Evolutionary conservation across 2,888 invertebrate species (phyloP).

Genomic region (Seira ritae): DNA sequence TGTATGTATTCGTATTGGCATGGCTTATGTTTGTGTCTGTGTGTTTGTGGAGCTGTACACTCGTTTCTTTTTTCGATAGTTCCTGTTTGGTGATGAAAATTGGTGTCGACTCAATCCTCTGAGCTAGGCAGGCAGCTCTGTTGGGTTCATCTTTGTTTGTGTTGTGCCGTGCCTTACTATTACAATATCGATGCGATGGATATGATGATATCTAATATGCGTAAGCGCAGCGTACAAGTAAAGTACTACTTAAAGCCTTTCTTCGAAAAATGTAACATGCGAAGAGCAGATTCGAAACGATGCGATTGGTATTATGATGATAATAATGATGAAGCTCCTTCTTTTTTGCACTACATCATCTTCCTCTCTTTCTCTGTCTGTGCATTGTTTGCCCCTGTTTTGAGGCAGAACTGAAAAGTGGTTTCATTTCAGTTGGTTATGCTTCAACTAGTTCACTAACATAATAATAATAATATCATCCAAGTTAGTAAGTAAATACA

Average conservation of each 20-base stretch:
- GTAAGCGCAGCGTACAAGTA: not conserved
- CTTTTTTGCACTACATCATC: conserved; percentile 5
- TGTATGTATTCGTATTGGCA: not conserved
- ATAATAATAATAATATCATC: not conserved
- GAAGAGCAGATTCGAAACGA: conserved; percentile 1
- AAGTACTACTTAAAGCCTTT: too few relatives aligned
- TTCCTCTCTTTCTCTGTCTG: not conserved
- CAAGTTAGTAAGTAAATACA: too few relatives aligned
- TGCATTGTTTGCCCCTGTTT: conserved; percentile 40
- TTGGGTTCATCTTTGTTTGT: conserved; percentile 14
- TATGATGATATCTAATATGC: not conserved
- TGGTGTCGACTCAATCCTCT: conserved; percentile 57
- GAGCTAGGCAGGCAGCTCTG: not conserved
- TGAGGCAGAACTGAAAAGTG: conserved; percentile 24
- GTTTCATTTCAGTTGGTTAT: conserved; percentile 32
- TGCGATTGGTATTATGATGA: not conserved
- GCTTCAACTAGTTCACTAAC: conserved; percentile 43
- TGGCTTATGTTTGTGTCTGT: not conserved
- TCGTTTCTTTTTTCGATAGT: conserved; percentile 58
- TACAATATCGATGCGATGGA: too few relatives aligned
- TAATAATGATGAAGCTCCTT: too few relatives aligned
- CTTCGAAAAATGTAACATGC: conserved; percentile 8
- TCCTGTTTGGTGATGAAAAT: conserved; percentile 65
- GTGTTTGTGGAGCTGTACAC: conserved; percentile 34
- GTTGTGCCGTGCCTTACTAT: not conserved